Evolutionary conservation across 2,113 vertebrate genomes (phyloP), one percentile per base, ranked within the genome.

Genomic region (Hippopotamus amphibius): DNA sequence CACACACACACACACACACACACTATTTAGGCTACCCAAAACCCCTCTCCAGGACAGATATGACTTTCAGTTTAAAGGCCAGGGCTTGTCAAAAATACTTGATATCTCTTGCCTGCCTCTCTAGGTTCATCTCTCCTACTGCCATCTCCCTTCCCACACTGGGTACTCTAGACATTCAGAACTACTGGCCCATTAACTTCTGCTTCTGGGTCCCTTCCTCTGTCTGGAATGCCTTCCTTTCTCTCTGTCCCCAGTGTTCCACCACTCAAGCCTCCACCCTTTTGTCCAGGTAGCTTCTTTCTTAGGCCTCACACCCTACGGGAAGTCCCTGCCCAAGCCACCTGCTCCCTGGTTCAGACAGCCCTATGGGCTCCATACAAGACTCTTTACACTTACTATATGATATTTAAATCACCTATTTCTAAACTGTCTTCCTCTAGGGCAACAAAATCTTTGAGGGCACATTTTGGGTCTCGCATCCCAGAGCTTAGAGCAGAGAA

Each of bases 21-120:
- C 4, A 74, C 21, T 74, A 26, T 90, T 50, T 33, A 88, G 22
- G 61, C 65, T 80, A 94, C 84, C 87, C 37, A 89, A 79, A 92
- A 86, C 28, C 6, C 33, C 1, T 50, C 43, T 22, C 55, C 61
- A 66, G 19, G 9, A 81, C 26, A 91, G 79, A 93, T 41, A 0
- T 81, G 46, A 57, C 61, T 80, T 95, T 97, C 41, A 66, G 50
- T 65, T 82, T 50, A 85, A 96, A 95, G 89, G 24, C 30, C 41
- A 55, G 46, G 12, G 26, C 53, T 94, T 82, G 43, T 24, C 66
- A 94, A 92, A 83, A 93, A 28, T 41, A 41, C 50, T 46, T 61
- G 48, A 79, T 72, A 46, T 57, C n/a, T 5, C 80, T 72, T 77
- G 74, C 61, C 24, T 76, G 15, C 68, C 69, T 85, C 91, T 59